Evolutionary conservation across 2,797 vertebrate species (phyloP), one percentile per base, ranked within the genome.

Genomic region (Gorsachius magnificus): DNA sequence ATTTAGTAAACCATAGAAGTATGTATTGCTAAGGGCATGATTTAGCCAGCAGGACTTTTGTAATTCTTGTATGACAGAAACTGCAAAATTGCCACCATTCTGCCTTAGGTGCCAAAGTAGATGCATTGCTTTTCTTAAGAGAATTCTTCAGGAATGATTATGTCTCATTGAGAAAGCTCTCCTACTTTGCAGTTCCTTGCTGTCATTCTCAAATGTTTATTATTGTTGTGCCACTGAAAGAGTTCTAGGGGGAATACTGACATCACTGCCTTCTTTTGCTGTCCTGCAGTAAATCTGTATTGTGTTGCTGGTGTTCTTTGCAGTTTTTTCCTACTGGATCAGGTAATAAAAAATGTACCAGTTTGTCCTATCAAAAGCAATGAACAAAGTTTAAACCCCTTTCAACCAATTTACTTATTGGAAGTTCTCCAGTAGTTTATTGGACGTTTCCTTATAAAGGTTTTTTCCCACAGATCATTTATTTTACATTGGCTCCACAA

Each of bases 1-100:
- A 38, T 54, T 43, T 69, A 54, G 13, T 71, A 46, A 75, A 38
- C 53, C 3, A 0, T 18, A 0, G 31, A 4, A 25, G 5, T 58
- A 4, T 29, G 3, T 63, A 25, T 81, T 41, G 14, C 35, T 31
- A 36, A 83, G 15, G 78, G 41, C 20, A 26, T 60, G 29, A 54
- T 78, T 56, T 86, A 41, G 9, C 20, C 28, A 68, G 26, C 28
- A 50, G n/a, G 45, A 35, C 26, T 77, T 80, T 7, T 25, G 10
- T 20, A 45, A 8, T 46, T 68, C n/a, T 53, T 53, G 1, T 41
- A 9, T 74, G 71, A 25, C 38, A 78, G 26, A 78, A 87, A 35
- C 50, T 38, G 33, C 36, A 63, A 13, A 76, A 64, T 56, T 66
- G 13, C 64, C 20, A n/a, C 20, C 16, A 6, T 80, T 89, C n/a